Base-by-base conservation (phyloP, 2,888 invertebrate genomes). In the Artemia sp. region DNA sequence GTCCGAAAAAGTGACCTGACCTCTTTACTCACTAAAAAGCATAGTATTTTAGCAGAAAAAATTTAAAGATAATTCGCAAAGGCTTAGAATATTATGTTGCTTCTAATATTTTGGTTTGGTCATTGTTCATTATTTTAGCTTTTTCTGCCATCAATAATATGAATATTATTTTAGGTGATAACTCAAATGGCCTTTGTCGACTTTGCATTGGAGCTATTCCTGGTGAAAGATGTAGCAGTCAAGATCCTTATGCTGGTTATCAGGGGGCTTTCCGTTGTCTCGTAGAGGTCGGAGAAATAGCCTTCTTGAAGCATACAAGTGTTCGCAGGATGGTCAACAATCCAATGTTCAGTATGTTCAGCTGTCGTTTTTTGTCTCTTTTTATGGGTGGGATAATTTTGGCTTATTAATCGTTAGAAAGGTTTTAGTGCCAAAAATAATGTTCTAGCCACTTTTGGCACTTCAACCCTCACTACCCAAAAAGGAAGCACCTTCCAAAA, bases 181-280 rank as follows among this genome's bases (percentile, higher is more conserved):
- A 86, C 77, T 85, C 85, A 2, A 82, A 84, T 72, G 80, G 82
- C 73, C 81, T 95, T 53, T 96, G 96, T 78, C 83, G 86, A 70
- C 80, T 93, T 0, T 96, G 96, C 77, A 83, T 84, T 19, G 92
- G 93, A 1, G 86, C 87, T 74, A 83, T 88, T 2, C 85, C 85
- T 7, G 90, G 89, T 0, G 85, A 86, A 0, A 85, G 87, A 70
- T 93, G 93, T 76, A 88, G 90, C 0, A 83, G 86, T 64, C 83
- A 85, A 1, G 95, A 96, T 81, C 92, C 92, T 0, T 93, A 88
- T 77, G 89, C 90, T 51, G 93, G 93, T 0, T 93, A 71, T 53
- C 70, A 70, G 70, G 96, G 96, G 0, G 95, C 96, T 0, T 86
- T 95, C 72, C 83, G 84, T 66, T 97, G 96, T 78, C 81, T 96